Conservation (phyloP, 2,113 vertebrate species). For the Psephotus haematonotus region DNA sequence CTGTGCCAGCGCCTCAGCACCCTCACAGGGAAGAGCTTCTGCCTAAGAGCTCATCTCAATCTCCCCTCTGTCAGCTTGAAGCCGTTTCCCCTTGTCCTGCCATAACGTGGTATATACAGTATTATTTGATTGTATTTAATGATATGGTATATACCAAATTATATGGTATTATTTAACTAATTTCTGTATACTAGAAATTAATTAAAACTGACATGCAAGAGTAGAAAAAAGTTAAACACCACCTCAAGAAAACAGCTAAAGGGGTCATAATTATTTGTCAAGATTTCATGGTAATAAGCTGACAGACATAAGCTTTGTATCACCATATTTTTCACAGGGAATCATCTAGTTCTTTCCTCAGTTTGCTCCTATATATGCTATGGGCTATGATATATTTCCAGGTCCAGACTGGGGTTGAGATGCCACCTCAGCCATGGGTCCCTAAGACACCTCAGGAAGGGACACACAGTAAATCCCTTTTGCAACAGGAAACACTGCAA, state of each 20-base stretch:
- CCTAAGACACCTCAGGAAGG: fast-evolving
- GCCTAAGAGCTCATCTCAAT: not conserved
- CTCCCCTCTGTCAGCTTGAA: not conserved
- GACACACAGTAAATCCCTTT: fast-evolving
- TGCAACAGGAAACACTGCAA: not conserved
- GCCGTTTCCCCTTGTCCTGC: not conserved
- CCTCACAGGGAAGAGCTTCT: not conserved
- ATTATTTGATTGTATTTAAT: not conserved
- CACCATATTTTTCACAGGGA: not conserved
- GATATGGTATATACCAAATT: not conserved
- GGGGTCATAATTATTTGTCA: not conserved
- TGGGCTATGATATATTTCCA: not conserved
- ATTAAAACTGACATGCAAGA: not conserved
- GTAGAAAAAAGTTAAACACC: not conserved
- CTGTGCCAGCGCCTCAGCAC: not conserved
- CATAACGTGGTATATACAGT: not conserved
- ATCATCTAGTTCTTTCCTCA: not conserved
- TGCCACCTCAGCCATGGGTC: fast-evolving
- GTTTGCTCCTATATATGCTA: not conserved
- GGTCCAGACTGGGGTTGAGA: not conserved
- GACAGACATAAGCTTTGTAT: not conserved
- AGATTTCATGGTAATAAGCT: not conserved
- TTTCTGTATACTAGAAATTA: not conserved
- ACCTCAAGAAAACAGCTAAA: not conserved
- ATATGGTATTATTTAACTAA: not conserved